These are phyloP conservation scores for Sitta carolinensis DNA, from an alignment of 2,797 vertebrate genomes.

Conservation along the genomic window DNA sequence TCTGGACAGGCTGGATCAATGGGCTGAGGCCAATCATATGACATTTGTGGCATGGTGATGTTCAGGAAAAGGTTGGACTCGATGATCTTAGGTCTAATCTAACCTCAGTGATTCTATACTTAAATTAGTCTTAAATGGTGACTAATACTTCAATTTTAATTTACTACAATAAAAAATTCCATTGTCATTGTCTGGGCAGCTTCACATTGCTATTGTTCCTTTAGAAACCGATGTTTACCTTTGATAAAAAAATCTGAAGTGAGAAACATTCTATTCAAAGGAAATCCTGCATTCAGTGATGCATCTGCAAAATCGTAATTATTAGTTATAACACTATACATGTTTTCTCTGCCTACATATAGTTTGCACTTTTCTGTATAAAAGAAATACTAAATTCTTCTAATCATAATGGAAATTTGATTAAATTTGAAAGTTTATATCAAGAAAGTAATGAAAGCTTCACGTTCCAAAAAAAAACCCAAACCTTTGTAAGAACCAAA, in stretches of 20 bases:
- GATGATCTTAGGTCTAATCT: neutral
- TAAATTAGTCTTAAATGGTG: neutral
- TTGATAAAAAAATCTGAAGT: neutral
- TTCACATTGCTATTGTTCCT: neutral
- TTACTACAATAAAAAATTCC: neutral
- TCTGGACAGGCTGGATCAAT: neutral
- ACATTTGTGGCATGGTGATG: neutral
- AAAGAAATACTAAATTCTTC: neutral
- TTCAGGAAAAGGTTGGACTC: neutral
- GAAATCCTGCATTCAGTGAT: neutral
- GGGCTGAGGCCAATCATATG: accelerated
- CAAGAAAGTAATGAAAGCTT: neutral
- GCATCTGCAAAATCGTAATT: neutral
- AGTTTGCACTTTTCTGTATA: neutral
- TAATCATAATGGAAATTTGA: neutral
- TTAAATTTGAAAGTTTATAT: neutral
- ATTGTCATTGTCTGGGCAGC: neutral
- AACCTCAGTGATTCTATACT: neutral
- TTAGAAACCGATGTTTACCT: neutral
- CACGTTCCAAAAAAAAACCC: neutral
- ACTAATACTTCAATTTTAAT: neutral
- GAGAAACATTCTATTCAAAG: neutral
- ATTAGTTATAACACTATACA: neutral
- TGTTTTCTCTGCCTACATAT: neutral
- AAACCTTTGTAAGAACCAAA: neutral